Evolutionary conservation across 1,140 invertebrate species (phyloP), one percentile per base, ranked within the genome.

Genomic region (Cotesia vestalis): DNA sequence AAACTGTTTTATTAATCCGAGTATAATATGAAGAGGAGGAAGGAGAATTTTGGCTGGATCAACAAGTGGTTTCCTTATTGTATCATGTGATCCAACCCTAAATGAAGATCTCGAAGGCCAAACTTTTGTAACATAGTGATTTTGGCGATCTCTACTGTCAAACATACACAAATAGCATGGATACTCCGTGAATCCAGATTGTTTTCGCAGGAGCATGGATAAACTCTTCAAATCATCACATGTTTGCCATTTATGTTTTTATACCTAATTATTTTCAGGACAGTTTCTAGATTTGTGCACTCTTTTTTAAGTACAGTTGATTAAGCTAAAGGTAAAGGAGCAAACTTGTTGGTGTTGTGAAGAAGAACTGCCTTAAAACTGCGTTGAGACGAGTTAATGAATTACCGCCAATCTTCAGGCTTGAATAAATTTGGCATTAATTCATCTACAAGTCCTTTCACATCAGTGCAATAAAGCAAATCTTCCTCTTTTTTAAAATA

Each of bases 301-400:
- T 38, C 64, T 55, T 74, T 40, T 74, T 74, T 74, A 6, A 72
- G 53, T 14, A 20, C 63, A 3, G 34, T 59, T 55, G 46, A 51
- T 34, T 74, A 57, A n/a, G 46, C 69, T 53, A 71, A 51, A 69
- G 72, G 75, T 34, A 76, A 55, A 51, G 63, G 62, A 14, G 69
- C 55, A 52, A 40, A 59, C 46, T 1, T 61, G 64, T 76, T 71
- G 4, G 38, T 64, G 36, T 67, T 76, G 35, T 76, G 72, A 11
- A 76, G 38, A 38, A 72, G 51, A 8, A 74, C 72, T 57, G 79
- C 81, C 78, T 85, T 82, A 57, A 83, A 75, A 77, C 78, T 84
- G 71, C 70, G 73, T 77, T 80, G 79, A 27, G 78, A 83, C 79
- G 69, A 82, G 83, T 46, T n/a, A 40, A 72, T 59, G 35, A 66